Base-by-base conservation (phyloP, 2,797 vertebrate species). In the Scolopax bukidnonensis region DNA sequence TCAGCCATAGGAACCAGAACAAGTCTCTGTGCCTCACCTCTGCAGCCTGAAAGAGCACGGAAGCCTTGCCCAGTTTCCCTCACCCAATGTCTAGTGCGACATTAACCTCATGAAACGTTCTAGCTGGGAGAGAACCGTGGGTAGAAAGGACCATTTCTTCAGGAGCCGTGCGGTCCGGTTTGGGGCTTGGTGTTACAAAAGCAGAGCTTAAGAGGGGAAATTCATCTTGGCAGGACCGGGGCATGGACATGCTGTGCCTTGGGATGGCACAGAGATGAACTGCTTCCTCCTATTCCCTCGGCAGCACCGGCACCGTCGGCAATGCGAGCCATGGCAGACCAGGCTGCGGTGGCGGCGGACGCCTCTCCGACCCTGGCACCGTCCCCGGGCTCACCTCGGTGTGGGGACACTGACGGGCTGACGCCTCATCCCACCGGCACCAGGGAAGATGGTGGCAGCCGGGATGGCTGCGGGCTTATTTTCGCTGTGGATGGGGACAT, bases 281-380 rank as follows among this genome's bases (percentile, higher is more conserved):
- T 1, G 41, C 48, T 12, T 14, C 63, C 47, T 51, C 40, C 61
- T 12, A 0, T 75, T 78, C 76, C 68, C 56, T 21, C 4, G 1
- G 70, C 91, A 95, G 96, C 8, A 16, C 40, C 17, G 4, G 19
- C 8, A 1, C 70, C 25, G 1, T 2, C 4, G 68, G 97, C 83
- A 33, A 98, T 96, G 96, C 94, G 96, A 97, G 97, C 97, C 19
- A 99, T 99, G 99, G 98, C 98, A 71, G 98, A 98, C 43, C 95
- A 83, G 48, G 96, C 92, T 92, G 80, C 57, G 64, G 53, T 14
- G 60, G 86, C 23, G 23, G 83, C 60, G 7, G 94, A 92, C 4
- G 69, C 82, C 48, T 89, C 54, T 53, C 87, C 90, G 57, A 74
- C 61, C 50, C 94, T 73, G 88, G 65, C 51, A 51, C 48, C 79